phyloP scores from a whole-genome alignment of 64 coral and sea anemone genomes.

The Catalaphyllia jardinei region DNA sequence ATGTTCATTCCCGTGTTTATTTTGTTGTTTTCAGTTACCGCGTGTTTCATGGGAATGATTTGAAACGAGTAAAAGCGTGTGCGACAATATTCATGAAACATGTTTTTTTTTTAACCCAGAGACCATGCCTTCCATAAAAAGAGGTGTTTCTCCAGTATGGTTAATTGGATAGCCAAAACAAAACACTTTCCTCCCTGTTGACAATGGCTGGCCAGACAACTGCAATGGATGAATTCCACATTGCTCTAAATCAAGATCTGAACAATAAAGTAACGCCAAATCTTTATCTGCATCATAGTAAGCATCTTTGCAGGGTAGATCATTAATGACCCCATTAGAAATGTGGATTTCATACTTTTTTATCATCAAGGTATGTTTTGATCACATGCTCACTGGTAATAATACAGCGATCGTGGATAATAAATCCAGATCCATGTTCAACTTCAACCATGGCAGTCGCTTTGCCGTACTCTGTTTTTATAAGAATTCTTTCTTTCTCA shows the following conservation, averaged over 20 bases:
- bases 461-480: neutral
- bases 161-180: slow-evolving; percentile 11
- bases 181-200: neutral
- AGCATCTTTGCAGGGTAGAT: neutral
- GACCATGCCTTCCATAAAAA: neutral
- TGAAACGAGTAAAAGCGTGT: too few species aligned
- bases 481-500: neutral
- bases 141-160: neutral
- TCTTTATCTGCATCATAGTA: neutral
- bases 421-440: slow-evolving; percentile 2
- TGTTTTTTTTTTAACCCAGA: slow-evolving; percentile 11
- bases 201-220: neutral
- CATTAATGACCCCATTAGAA: neutral
- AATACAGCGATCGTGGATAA: neutral
- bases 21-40: too few species aligned
- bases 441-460: neutral
- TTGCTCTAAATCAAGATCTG: neutral
- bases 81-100: too few species aligned
- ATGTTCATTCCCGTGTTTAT: too few species aligned
- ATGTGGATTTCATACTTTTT: neutral
- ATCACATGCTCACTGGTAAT: slow-evolving; percentile 2
- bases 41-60: too few species aligned
- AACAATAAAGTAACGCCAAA: neutral
- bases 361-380: too few species aligned
- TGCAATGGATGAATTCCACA: neutral